Evolutionary conservation across 1,140 invertebrate species (phyloP).

Genomic region (Drosophila cardini): DNA sequence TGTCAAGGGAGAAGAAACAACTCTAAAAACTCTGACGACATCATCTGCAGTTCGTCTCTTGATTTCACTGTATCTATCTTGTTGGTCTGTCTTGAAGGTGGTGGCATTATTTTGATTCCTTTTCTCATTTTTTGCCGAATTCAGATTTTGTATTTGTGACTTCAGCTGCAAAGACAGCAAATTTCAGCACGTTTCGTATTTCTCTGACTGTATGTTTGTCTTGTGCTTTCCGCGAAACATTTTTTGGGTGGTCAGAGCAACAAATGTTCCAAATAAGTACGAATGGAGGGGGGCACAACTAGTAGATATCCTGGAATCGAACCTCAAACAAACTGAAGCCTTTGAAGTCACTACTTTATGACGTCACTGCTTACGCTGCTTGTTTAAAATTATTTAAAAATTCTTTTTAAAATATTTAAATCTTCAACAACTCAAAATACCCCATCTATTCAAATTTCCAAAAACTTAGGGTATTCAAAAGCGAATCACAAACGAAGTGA

Average conservation of each 20-base stretch:
- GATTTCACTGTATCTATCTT: constrained; percentile 59
- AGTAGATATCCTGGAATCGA: too few relatives aligned
- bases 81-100: constrained; percentile 59
- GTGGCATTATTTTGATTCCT: constrained; percentile 42
- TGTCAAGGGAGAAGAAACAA: constrained; percentile 12
- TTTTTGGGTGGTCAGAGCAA: constrained; percentile 69
- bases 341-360: too few relatives aligned
- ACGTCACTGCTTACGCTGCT: too few relatives aligned
- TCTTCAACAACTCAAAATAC: too few relatives aligned
- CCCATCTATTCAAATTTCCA: too few relatives aligned
- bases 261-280: constrained; percentile 11
- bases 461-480: too few relatives aligned
- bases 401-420: too few relatives aligned
- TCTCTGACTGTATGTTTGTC: constrained; percentile 60
- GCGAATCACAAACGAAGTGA: not conserved
- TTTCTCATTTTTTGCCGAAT: not conserved
- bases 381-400: too few relatives aligned
- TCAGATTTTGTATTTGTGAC: constrained; percentile 24
- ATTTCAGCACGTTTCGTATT: constrained; percentile 76
- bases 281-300: too few relatives aligned
- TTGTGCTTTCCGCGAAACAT: constrained; percentile 73
- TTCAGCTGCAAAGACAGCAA: constrained; percentile 59
- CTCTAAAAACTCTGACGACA: not conserved
- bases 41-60: constrained; percentile 46
- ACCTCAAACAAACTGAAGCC: too few relatives aligned